Evolutionary conservation across 2,797 vertebrate species (phyloP).

Genomic region (Thripadectes ignobilis): DNA sequence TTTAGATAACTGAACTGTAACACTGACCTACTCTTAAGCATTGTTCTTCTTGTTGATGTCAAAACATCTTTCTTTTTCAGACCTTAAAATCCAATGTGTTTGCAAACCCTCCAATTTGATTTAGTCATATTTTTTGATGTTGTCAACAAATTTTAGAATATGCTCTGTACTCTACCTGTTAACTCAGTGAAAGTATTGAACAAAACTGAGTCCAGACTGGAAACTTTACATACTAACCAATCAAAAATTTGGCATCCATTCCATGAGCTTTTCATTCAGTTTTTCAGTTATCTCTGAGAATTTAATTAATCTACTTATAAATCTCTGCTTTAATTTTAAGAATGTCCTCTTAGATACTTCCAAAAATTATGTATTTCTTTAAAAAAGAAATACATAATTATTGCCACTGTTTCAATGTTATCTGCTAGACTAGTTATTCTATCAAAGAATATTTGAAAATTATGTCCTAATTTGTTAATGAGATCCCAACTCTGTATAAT

Average conservation of each 20-base stretch:
- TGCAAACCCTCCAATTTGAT: not conserved
- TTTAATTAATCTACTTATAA: not conserved
- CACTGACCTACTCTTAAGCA: rapidly evolving
- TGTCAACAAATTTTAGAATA: not conserved
- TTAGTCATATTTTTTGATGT: not conserved
- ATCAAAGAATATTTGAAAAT: not conserved
- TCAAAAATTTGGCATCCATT: not conserved
- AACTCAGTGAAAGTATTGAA: not conserved
- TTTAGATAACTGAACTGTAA: not conserved
- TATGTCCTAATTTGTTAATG: constrained; percentile 1
- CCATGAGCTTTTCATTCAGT: not conserved
- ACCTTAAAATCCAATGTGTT: not conserved
- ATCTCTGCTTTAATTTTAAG: not conserved
- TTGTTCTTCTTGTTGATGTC: not conserved
- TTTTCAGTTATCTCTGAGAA: not conserved
- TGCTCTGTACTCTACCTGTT: not conserved
- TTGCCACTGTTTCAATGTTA: not conserved
- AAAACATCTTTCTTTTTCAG: not conserved
- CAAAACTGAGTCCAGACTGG: not conserved
- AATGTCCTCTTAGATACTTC: not conserved
- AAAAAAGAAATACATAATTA: not conserved
- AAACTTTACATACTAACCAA: not conserved
- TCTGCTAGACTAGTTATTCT: not conserved
- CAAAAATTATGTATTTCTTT: not conserved
- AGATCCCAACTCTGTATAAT: not conserved